phyloP scores from a whole-genome alignment of 2,113 vertebrate species.

The Eubucco bourcierii region DNA sequence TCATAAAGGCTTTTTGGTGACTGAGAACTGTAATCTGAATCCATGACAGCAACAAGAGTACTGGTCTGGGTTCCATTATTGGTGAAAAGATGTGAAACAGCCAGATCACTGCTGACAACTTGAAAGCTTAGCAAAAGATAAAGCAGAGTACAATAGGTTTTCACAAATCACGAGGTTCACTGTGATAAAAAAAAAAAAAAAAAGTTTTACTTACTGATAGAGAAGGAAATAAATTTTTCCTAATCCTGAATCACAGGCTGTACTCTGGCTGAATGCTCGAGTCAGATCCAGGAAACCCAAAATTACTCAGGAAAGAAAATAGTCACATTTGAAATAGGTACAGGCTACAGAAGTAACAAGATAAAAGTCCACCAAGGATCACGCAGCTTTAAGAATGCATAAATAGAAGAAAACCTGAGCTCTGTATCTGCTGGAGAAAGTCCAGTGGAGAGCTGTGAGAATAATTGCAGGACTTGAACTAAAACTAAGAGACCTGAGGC shows the following conservation, averaged over 20 bases:
- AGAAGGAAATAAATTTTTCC: constrained; percentile 15
- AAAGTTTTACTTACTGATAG: neutral
- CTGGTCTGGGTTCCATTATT: neutral
- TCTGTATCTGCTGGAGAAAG: neutral
- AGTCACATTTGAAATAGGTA: constrained; percentile 1
- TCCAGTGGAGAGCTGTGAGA: too few relatives aligned
- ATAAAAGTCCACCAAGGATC: neutral
- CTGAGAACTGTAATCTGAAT: constrained; percentile 17
- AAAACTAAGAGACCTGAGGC: too few relatives aligned
- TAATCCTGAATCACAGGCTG: neutral
- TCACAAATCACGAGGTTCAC: neutral
- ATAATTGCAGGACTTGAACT: too few relatives aligned
- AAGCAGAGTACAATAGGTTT: neutral
- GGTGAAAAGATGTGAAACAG: constrained; percentile 33
- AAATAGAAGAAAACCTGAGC: neutral
- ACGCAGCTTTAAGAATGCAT: neutral
- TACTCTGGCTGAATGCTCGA: neutral
- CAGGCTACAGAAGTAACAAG: constrained; percentile 2
- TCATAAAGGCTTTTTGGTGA: constrained; percentile 7
- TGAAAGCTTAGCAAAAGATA: constrained; percentile 30
- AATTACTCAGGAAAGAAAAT: neutral
- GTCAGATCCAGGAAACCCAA: neutral
- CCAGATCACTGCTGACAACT: constrained; percentile 11
- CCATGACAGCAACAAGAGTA: neutral
- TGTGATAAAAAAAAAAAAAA: neutral